These are phyloP conservation scores for Natrix natrix DNA, from an alignment of 2,797 vertebrate genomes.

Conservation along the genomic window DNA sequence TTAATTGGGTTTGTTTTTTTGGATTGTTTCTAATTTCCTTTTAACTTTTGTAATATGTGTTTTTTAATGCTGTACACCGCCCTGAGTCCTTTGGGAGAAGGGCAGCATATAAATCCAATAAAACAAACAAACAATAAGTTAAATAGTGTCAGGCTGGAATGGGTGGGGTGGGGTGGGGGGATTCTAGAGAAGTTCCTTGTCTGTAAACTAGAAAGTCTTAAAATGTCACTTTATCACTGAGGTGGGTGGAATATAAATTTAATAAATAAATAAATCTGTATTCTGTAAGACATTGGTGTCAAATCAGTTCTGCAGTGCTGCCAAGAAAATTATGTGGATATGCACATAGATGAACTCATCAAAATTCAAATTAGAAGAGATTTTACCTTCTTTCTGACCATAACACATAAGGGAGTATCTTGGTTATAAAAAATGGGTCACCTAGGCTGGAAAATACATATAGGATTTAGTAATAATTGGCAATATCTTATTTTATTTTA, in stretches of 20 bases:
- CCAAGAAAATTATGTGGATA: neutral
- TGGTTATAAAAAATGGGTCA: neutral
- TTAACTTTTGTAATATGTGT: too few relatives aligned
- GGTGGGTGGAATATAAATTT: neutral
- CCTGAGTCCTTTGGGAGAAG: too few relatives aligned
- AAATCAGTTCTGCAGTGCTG: neutral
- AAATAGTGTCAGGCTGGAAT: neutral
- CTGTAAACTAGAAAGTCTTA: neutral
- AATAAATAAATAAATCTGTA: neutral
- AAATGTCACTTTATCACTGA: neutral
- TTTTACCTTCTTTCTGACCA: neutral
- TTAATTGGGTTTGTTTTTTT: too few relatives aligned
- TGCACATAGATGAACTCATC: neutral
- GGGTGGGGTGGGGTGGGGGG: neutral
- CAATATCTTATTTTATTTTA: neutral
- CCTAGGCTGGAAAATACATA: neutral
- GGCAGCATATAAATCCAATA: too few relatives aligned
- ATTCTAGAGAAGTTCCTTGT: neutral
- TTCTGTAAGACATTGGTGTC: neutral
- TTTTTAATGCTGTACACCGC: too few relatives aligned
- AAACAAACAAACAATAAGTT: neutral
- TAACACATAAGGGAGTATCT: neutral
- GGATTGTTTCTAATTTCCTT: too few relatives aligned
- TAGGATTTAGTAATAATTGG: neutral
- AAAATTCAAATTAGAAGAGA: neutral